Evolutionary conservation across 2,797 vertebrate genomes (phyloP).

Genomic region (Anabas testudineus): DNA sequence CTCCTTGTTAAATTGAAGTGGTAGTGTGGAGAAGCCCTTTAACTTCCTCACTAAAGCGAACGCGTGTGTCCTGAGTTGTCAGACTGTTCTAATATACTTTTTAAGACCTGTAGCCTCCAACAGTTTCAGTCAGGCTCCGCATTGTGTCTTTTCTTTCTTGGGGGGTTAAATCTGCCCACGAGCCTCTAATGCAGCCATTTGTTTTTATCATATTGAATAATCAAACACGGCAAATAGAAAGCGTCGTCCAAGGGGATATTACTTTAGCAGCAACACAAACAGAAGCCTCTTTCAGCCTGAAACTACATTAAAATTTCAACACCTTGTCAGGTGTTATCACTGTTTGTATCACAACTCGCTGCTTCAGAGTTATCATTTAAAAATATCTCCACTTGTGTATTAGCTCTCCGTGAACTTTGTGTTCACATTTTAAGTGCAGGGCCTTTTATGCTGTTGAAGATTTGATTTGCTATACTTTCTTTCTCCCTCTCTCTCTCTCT

Average conservation of each 20-base stretch:
- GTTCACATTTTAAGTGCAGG: neutral
- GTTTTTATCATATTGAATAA: constrained; percentile 46
- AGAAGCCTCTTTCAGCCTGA: constrained; percentile 38
- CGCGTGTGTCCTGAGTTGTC: neutral
- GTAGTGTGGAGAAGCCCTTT: neutral
- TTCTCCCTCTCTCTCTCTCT: neutral
- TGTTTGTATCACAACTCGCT: constrained; percentile 34
- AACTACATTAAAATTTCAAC: constrained; percentile 43
- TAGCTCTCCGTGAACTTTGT: constrained; percentile 29
- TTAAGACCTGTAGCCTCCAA: constrained; percentile 15
- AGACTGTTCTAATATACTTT: neutral
- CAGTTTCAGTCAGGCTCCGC: neutral
- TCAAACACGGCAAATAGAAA: constrained; percentile 48
- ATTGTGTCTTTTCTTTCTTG: constrained; percentile 30
- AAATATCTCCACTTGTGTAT: constrained; percentile 9
- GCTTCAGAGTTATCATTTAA: constrained; percentile 10
- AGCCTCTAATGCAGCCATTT: constrained; percentile 47
- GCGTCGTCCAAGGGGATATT: constrained; percentile 40
- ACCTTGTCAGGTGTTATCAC: constrained; percentile 44
- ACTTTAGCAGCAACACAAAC: constrained; percentile 40
- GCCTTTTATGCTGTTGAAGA: constrained; percentile 6
- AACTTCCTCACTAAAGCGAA: constrained; percentile 1
- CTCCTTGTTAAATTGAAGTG: no score
- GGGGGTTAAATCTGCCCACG: constrained; percentile 28
- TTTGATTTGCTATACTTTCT: neutral